A percentile compares a stretch with the other conserved stretches of the same genome.
These are phyloP conservation scores for Engraulis encrasicolus DNA, from an alignment of 2,113 vertebrate species.

Conservation along the genomic window DNA sequence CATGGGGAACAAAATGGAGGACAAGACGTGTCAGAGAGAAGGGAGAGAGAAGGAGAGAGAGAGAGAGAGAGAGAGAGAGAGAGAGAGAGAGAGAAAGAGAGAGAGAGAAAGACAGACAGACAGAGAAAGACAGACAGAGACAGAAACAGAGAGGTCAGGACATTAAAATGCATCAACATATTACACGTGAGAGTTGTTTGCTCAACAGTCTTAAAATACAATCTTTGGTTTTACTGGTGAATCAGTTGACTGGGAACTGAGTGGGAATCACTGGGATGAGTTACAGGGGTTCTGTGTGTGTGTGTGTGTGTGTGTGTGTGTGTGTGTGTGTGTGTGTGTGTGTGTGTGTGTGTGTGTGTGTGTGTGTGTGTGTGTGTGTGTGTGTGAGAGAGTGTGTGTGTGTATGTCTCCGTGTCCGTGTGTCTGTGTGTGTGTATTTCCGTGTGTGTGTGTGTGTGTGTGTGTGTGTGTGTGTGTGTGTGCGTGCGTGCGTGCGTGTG, in stretches of 20 bases:
- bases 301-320: background rate
- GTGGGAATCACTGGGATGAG: no score
- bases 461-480: background rate
- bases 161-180: no score
- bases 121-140: no score
- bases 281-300: no score
- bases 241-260: no score
- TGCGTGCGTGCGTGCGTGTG: background rate
- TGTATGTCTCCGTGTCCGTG: conserved; percentile 1
- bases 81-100: conserved; percentile 11
- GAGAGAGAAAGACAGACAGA: no score
- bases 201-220: no score
- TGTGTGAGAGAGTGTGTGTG: background rate
- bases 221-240: no score
- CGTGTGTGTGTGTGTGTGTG: background rate
- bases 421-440: conserved; percentile 25
- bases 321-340: background rate
- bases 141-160: background rate
- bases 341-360: conserved; percentile 5
- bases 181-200: no score
- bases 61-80: conserved; percentile 9
- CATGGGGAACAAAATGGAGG: no score
- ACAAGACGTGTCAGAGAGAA: no score
- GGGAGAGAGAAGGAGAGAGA: conserved; percentile 35
- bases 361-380: background rate